These are phyloP conservation scores for Alexandromys fortis DNA, from an alignment of 2,113 vertebrate species.

Conservation along the genomic window DNA sequence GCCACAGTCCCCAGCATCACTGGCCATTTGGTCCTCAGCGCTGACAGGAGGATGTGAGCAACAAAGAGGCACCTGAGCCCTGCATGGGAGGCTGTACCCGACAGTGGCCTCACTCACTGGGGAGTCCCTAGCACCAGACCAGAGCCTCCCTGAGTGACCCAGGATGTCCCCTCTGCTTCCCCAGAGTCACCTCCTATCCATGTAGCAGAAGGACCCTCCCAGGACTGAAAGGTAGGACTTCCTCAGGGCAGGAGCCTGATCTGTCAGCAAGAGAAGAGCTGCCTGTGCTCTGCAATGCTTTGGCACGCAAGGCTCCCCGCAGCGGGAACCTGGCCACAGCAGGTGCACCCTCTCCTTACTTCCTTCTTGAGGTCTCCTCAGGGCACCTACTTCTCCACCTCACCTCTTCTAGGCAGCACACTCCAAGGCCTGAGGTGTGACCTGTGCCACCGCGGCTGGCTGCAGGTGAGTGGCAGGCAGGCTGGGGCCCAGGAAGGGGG, in stretches of 20 bases:
- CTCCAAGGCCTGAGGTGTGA: background rate
- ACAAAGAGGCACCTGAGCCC: accelerated
- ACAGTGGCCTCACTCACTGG: accelerated
- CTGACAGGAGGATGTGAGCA: no score
- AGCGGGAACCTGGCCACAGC: background rate
- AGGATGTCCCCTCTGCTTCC: background rate
- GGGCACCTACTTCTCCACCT: background rate
- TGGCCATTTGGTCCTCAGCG: background rate
- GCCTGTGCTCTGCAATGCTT: accelerated
- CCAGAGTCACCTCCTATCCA: accelerated
- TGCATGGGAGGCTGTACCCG: accelerated
- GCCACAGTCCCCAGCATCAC: background rate
- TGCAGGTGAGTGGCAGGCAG: conserved; percentile 6
- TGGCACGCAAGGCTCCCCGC: background rate
- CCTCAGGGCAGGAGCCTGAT: accelerated
- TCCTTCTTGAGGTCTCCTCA: background rate
- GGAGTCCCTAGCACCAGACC: background rate
- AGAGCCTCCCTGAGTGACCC: background rate
- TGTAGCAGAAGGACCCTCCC: background rate
- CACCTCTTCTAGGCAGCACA: background rate
- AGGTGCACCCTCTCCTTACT: background rate
- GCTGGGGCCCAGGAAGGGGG: background rate
- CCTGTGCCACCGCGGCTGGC: background rate
- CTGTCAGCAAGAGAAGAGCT: accelerated
- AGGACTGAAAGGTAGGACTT: background rate